phyloP scores from a whole-genome alignment of 2,888 invertebrate genomes.

The Dusona sp. region DNA sequence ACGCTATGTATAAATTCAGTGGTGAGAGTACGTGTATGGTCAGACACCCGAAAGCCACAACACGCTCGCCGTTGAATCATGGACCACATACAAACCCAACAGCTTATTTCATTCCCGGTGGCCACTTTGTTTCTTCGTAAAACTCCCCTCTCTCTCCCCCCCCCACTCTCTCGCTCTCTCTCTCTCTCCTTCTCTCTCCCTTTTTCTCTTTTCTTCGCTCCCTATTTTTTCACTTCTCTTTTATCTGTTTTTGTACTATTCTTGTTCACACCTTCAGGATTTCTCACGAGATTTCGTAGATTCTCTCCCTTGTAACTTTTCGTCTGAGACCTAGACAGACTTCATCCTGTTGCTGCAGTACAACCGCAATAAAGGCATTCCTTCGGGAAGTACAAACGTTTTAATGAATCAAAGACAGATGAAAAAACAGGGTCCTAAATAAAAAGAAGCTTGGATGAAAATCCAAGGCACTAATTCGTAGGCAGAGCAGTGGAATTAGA shows the following conservation, averaged over 20 bases:
- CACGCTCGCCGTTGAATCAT: slow-evolving; percentile 28
- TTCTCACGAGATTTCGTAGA: slow-evolving; percentile 50
- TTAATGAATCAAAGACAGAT: not conserved
- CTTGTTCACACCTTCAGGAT: slow-evolving; percentile 35
- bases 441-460: slow-evolving; percentile 11
- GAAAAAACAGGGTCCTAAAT: not conserved
- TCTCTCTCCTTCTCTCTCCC: not conserved
- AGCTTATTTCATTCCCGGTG: slow-evolving; percentile 64
- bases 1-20: slow-evolving; percentile 13
- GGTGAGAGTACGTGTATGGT: slow-evolving; percentile 43
- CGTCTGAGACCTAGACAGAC: slow-evolving; percentile 20
- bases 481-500: slow-evolving; percentile 3
- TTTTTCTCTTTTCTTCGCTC: slow-evolving; percentile 34
- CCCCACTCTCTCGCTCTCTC: slow-evolving; percentile 38
- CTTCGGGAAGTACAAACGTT: slow-evolving; percentile 14
- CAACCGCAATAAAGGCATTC: slow-evolving; percentile 55
- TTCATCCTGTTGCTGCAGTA: slow-evolving; percentile 52
- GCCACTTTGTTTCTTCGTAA: slow-evolving; percentile 62
- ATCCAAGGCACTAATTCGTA: slow-evolving; percentile 34
- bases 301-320: slow-evolving; percentile 12
- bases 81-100: slow-evolving; percentile 42
- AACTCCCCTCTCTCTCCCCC: slow-evolving; percentile 44
- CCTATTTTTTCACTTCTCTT: slow-evolving; percentile 40
- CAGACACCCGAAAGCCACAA: slow-evolving; percentile 51
- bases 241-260: slow-evolving; percentile 31